phyloP scores from a whole-genome alignment of 2,797 vertebrate species.

The Potorous gilbertii region DNA sequence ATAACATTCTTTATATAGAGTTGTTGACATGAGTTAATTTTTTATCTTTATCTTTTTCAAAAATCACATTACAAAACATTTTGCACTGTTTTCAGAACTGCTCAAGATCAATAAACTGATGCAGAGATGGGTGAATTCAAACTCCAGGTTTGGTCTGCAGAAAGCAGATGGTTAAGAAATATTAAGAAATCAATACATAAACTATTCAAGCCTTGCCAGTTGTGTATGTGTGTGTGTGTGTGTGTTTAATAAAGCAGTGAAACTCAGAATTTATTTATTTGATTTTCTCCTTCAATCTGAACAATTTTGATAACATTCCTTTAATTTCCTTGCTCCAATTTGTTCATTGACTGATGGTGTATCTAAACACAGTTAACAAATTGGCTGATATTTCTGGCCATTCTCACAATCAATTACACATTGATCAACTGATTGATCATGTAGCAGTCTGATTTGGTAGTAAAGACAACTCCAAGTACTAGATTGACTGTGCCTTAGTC shows the following conservation, averaged over 20 bases:
- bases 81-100: slow-evolving; percentile 35
- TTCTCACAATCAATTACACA: slow-evolving; percentile 60
- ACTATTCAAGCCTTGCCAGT: slow-evolving; percentile 34
- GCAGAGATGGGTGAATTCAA: background rate
- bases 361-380: slow-evolving; percentile 59
- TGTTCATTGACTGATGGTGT: slow-evolving; percentile 52
- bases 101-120: background rate
- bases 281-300: slow-evolving; percentile 50
- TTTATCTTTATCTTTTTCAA: background rate
- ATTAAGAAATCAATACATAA: slow-evolving; percentile 38
- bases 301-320: slow-evolving; percentile 54
- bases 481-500: background rate
- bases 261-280: slow-evolving; percentile 30
- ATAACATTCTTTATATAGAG: slow-evolving; percentile 16
- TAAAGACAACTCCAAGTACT: slow-evolving; percentile 17
- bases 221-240: background rate
- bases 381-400: slow-evolving; percentile 61
- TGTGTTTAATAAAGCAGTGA: background rate
- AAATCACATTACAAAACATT: slow-evolving; percentile 10
- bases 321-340: slow-evolving; percentile 56
- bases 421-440: slow-evolving; percentile 62
- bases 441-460: slow-evolving; percentile 55
- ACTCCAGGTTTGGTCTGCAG: slow-evolving; percentile 16
- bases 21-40: slow-evolving; percentile 27
- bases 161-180: slow-evolving; percentile 31